Percentiles rank a stretch among this genome's conserved stretches.
These are phyloP conservation scores for Salticus scenicus DNA, from an alignment of 2,888 invertebrate genomes.

Conservation along the genomic window DNA sequence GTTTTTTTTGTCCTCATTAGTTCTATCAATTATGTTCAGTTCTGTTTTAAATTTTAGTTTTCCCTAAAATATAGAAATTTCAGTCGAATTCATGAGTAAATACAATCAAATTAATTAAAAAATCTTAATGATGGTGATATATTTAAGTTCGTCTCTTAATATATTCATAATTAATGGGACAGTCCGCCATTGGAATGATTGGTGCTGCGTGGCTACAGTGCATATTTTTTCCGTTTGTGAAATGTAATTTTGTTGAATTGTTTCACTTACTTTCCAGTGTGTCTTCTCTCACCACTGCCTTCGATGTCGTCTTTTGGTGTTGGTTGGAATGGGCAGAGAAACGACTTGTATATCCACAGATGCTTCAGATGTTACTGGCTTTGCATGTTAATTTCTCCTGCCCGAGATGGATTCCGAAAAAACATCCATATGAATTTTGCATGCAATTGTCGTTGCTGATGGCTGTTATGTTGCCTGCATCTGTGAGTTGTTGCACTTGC, in stretches of 20 bases:
- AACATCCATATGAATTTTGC: constrained; percentile 43
- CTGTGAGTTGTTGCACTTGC: constrained; percentile 66
- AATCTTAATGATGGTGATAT: too few species aligned
- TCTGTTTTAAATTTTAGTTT: too few species aligned
- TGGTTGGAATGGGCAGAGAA: constrained; percentile 69
- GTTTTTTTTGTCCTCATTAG: too few species aligned
- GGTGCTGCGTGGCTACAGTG: constrained; percentile 53
- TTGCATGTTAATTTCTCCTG: constrained; percentile 57
- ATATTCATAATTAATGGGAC: too few species aligned
- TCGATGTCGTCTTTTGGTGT: constrained; percentile 65
- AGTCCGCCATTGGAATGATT: constrained; percentile 1
- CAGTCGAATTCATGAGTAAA: too few species aligned
- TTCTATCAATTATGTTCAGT: too few species aligned
- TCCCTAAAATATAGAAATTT: too few species aligned
- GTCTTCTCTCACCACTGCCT: constrained; percentile 67
- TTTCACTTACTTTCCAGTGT: constrained; percentile 68
- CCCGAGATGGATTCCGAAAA: constrained; percentile 37
- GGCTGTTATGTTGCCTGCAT: constrained; percentile 54
- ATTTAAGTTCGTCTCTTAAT: too few species aligned
- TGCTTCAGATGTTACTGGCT: constrained; percentile 66
- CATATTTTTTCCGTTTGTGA: constrained; percentile 47
- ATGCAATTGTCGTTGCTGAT: constrained; percentile 62
- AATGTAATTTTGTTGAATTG: constrained; percentile 57
- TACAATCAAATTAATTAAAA: too few species aligned
- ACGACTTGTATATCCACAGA: constrained; percentile 64